Conservation (phyloP, 2,888 invertebrate species). For the Agrochola lychnidis region DNA sequence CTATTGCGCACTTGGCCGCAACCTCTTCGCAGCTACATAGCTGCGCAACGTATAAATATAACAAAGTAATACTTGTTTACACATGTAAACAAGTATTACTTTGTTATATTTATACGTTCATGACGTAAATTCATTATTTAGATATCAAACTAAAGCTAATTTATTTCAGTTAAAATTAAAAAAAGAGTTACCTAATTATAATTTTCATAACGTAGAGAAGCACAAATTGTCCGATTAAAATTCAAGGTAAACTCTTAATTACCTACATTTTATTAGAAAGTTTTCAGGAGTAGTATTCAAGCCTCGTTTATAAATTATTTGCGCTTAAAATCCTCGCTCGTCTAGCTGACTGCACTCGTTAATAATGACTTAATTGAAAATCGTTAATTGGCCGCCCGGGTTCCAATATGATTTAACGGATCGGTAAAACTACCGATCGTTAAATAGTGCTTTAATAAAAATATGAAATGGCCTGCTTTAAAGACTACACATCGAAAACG, state of each 20-base stretch:
- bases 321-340: neutral
- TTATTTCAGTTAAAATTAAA: too few relatives aligned
- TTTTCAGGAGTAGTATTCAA: neutral
- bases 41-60: too few relatives aligned
- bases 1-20: too few relatives aligned
- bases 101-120: too few relatives aligned
- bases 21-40: too few relatives aligned
- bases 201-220: neutral
- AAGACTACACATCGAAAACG: conserved; percentile 3
- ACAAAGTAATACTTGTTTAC: too few relatives aligned
- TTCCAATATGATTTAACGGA: neutral
- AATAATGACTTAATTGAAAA: conserved; percentile 29
- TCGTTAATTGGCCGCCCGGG: conserved; percentile 12
- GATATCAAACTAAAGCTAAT: too few relatives aligned
- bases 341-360: neutral
- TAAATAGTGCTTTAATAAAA: neutral
- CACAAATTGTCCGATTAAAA: neutral
- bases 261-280: neutral
- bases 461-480: neutral
- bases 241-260: too few relatives aligned
- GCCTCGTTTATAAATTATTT: neutral
- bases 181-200: too few relatives aligned
- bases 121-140: too few relatives aligned
- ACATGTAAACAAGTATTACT: too few relatives aligned
- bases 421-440: neutral